A percentile compares a stretch with the other conserved stretches of the same genome.
These are phyloP conservation scores for Zhuqinia jingwanae DNA, from an alignment of 2,888 invertebrate genomes.

Conservation along the genomic window DNA sequence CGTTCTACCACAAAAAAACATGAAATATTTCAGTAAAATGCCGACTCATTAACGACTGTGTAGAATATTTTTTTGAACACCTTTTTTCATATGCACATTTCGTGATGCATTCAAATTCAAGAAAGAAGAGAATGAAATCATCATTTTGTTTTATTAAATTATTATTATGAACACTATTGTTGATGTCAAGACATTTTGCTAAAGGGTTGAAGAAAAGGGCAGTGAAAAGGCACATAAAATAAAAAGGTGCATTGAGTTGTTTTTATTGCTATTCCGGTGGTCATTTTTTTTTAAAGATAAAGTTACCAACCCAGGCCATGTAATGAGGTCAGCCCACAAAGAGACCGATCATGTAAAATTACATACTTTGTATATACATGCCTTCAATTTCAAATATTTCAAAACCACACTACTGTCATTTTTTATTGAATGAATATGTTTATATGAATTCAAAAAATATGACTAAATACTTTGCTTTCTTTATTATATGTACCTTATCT, in stretches of 20 bases:
- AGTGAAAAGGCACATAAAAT: too few relatives aligned
- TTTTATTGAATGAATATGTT: neutral
- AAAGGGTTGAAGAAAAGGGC: neutral
- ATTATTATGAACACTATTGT: neutral
- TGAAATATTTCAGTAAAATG: too few relatives aligned
- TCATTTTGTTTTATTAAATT: neutral
- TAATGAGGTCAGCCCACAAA: slow-evolving; percentile 77
- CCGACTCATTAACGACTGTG: slow-evolving; percentile 50
- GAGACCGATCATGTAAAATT: slow-evolving; percentile 76
- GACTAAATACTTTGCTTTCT: neutral
- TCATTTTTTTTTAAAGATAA: slow-evolving; percentile 42
- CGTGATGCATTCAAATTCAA: too few relatives aligned
- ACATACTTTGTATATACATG: neutral
- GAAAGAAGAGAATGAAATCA: too few relatives aligned
- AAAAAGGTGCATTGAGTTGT: too few relatives aligned
- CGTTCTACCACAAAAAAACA: neutral
- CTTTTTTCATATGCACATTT: too few relatives aligned
- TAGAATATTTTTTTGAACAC: too few relatives aligned
- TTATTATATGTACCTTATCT: too few relatives aligned
- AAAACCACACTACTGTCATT: neutral
- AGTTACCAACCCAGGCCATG: slow-evolving; percentile 32
- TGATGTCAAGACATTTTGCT: neutral
- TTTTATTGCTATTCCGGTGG: slow-evolving; percentile 52
- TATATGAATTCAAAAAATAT: neutral
- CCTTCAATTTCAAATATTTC: slow-evolving; percentile 48